These are phyloP conservation scores for Cataglyphis albicans DNA, from an alignment of 2,888 invertebrate species.

Conservation along the genomic window DNA sequence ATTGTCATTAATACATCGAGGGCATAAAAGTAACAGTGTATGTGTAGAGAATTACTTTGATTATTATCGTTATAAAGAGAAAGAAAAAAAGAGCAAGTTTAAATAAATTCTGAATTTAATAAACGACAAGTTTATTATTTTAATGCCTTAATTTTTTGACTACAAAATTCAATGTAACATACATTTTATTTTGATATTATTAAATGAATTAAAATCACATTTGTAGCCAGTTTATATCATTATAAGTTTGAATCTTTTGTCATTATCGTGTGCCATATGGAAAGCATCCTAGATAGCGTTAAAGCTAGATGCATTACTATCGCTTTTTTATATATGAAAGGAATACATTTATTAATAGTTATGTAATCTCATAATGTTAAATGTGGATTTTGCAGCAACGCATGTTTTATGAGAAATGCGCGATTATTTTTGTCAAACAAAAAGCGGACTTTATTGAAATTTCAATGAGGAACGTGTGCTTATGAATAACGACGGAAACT, in stretches of 20 bases:
- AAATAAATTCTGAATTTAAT: background rate
- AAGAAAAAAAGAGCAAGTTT: background rate
- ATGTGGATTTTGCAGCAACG: slow-evolving; percentile 10
- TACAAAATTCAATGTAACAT: background rate
- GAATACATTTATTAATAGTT: slow-evolving; percentile 26
- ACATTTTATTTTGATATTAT: background rate
- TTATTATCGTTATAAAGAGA: background rate
- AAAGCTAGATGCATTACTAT: slow-evolving; percentile 3
- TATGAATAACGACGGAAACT: slow-evolving; percentile 49
- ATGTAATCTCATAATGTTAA: slow-evolving; percentile 40
- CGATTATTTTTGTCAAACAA: slow-evolving; percentile 44
- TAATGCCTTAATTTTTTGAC: background rate
- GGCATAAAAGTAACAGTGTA: background rate
- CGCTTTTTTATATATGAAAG: background rate
- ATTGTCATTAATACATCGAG: background rate
- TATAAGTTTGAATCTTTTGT: slow-evolving; percentile 1
- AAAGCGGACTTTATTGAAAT: slow-evolving; percentile 43
- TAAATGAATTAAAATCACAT: background rate
- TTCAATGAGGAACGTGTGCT: slow-evolving; percentile 36
- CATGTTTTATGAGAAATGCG: slow-evolving; percentile 31
- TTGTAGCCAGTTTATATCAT: slow-evolving; percentile 6
- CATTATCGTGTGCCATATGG: background rate
- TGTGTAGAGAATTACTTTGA: background rate
- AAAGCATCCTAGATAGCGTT: background rate
- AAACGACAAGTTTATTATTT: background rate